These are phyloP conservation scores for Pelvicachromis taeniatus DNA, from an alignment of 2,113 vertebrate genomes.

Conservation along the genomic window DNA sequence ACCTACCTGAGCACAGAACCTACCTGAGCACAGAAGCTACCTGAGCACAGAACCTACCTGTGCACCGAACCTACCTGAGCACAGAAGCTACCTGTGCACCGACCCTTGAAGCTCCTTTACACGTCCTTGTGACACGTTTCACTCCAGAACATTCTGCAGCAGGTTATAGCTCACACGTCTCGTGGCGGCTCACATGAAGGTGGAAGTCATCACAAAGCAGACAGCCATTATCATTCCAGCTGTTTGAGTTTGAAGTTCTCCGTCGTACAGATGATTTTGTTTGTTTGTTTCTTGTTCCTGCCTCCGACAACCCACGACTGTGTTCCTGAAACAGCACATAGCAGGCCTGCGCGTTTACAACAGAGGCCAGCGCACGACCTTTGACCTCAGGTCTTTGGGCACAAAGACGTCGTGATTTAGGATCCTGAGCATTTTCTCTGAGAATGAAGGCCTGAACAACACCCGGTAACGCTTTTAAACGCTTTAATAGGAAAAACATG, in stretches of 20 bases:
- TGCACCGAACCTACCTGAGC: too few relatives aligned
- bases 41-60: too few relatives aligned
- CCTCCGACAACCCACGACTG: not conserved
- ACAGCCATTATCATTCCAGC: accelerated
- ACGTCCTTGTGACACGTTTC: too few relatives aligned
- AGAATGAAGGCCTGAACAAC: not conserved
- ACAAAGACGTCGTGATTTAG: not conserved
- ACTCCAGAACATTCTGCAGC: too few relatives aligned
- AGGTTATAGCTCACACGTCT: too few relatives aligned
- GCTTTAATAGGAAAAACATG: not conserved
- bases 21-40: too few relatives aligned
- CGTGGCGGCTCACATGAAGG: too few relatives aligned
- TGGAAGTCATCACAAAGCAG: too few relatives aligned
- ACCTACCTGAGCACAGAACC: too few relatives aligned
- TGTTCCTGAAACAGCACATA: too few relatives aligned
- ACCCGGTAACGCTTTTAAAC: not conserved
- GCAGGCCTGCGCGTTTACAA: too few relatives aligned
- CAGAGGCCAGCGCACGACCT: not conserved
- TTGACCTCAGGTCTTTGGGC: not conserved
- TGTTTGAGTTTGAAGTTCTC: not conserved
- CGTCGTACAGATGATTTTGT: not conserved
- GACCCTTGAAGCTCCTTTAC: not conserved
- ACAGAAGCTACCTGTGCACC: too few relatives aligned
- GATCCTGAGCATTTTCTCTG: not conserved
- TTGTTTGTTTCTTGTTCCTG: not conserved